phyloP scores from a whole-genome alignment of 2,797 vertebrate species.

The Eleutherodactylus coqui region DNA sequence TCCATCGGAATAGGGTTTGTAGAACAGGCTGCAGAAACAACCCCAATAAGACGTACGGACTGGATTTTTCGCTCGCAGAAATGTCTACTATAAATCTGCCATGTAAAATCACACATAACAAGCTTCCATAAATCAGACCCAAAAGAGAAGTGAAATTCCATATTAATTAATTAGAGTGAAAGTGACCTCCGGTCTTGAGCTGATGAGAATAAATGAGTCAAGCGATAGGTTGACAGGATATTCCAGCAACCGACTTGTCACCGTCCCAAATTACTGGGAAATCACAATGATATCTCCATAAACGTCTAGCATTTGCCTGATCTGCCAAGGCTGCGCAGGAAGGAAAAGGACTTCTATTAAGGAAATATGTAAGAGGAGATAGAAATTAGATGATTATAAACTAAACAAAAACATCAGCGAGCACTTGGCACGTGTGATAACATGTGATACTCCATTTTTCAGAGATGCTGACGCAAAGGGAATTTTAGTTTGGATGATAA shows the following conservation, averaged over 20 bases:
- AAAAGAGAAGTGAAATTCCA: neutral
- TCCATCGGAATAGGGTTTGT: too few species aligned
- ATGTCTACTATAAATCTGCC: too few species aligned
- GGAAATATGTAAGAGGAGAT: slow-evolving; percentile 77
- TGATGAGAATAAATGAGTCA: slow-evolving; percentile 31
- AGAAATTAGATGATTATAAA: slow-evolving; percentile 23
- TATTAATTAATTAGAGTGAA: neutral
- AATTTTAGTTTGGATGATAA: neutral
- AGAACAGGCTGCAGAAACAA: too few species aligned
- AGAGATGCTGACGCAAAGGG: neutral
- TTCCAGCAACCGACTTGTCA: slow-evolving; percentile 52
- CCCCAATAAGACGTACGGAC: too few species aligned
- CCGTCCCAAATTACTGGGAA: slow-evolving; percentile 48
- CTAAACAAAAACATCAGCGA: slow-evolving; percentile 42
- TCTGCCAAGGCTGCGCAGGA: slow-evolving; percentile 75
- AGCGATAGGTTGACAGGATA: neutral
- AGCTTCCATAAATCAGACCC: neutral
- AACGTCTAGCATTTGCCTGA: slow-evolving; percentile 73
- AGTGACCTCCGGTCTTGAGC: neutral
- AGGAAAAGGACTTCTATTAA: slow-evolving; percentile 79
- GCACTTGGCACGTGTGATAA: slow-evolving; percentile 10
- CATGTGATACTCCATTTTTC: neutral
- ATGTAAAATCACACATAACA: neutral
- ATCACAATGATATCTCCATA: slow-evolving; percentile 50
- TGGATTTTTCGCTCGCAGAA: too few species aligned